Percentiles rank a stretch among this genome's conserved stretches.
phyloP scores from a whole-genome alignment of 2,113 vertebrate species.

The Chaenogobius annularis region DNA sequence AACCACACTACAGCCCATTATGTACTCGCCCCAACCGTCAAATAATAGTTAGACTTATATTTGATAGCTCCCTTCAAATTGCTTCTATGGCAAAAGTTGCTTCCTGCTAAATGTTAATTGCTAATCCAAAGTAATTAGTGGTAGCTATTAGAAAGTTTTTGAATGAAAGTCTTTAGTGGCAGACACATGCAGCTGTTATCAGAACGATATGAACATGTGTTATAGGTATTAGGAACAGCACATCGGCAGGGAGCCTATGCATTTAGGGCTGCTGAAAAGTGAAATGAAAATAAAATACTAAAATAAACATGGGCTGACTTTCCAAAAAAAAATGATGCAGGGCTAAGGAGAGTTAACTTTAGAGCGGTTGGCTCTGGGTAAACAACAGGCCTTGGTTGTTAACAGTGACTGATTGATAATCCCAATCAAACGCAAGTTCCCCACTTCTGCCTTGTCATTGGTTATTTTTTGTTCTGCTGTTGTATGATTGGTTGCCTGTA shows the following conservation, averaged over 20 bases:
- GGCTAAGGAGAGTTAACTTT: neutral
- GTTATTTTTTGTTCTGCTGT: no score
- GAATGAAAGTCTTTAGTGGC: constrained; percentile 4
- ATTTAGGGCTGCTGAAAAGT: constrained; percentile 1
- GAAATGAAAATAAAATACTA: constrained; percentile 16
- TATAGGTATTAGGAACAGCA: constrained; percentile 18
- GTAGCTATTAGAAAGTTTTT: constrained; percentile 5
- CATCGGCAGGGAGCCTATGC: neutral
- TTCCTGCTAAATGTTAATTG: constrained; percentile 16
- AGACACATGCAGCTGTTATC: constrained; percentile 14
- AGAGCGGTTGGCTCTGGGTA: neutral
- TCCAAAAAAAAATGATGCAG: neutral
- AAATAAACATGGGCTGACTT: constrained; percentile 13
- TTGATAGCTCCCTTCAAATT: constrained; percentile 8
- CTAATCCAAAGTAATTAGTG: constrained; percentile 18
- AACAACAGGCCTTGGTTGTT: neutral
- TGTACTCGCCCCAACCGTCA: neutral
- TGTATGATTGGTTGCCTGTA: no score
- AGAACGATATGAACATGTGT: constrained; percentile 31
- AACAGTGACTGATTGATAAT: no score
- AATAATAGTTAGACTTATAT: neutral
- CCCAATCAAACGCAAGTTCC: no score
- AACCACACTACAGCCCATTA: neutral
- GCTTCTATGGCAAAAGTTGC: neutral
- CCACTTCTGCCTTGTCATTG: neutral